Conservation (phyloP, 2,888 invertebrate genomes). For the Spodoptera picta region DNA sequence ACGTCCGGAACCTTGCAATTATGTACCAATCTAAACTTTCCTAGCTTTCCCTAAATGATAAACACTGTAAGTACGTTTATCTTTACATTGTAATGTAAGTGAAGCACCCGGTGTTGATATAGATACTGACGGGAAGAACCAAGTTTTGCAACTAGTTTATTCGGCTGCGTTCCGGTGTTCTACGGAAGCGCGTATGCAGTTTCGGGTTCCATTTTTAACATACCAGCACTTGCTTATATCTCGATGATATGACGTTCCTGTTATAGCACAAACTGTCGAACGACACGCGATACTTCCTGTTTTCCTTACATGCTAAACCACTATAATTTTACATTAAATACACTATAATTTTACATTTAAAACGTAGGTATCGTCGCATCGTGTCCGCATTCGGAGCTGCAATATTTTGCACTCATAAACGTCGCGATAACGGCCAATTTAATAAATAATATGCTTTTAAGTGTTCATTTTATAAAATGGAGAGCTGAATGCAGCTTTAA, state of each 20-base stretch:
- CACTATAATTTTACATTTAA: constrained; percentile 48
- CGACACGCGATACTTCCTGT: constrained; percentile 57
- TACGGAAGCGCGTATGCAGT: constrained; percentile 46
- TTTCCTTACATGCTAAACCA: constrained; percentile 45
- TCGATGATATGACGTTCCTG: constrained; percentile 48
- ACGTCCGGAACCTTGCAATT: constrained; percentile 49
- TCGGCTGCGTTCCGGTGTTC: constrained; percentile 43
- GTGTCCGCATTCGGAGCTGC: constrained; percentile 37
- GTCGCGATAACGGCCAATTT: constrained; percentile 40
- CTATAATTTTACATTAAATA: constrained; percentile 53
- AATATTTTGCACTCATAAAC: constrained; percentile 47
- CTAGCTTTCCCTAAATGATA: not conserved
- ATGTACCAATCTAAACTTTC: constrained; percentile 19
- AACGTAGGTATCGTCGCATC: constrained; percentile 27
- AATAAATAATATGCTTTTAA: constrained; percentile 38
- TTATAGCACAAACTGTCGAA: constrained; percentile 49
- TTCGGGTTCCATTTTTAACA: constrained; percentile 49
- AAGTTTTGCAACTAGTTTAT: constrained; percentile 31
- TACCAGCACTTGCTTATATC: constrained; percentile 47
- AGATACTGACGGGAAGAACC: constrained; percentile 10
- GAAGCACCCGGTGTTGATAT: too few relatives aligned
- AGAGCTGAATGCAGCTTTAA: constrained; percentile 17
- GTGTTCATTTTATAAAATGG: constrained; percentile 36
- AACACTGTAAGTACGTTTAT: not conserved
- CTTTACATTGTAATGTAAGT: too few relatives aligned